A percentile compares a stretch with the other conserved stretches of the same genome.
Evolutionary conservation across 2,888 invertebrate genomes (phyloP).

Genomic region (Keiferia lycopersicella): DNA sequence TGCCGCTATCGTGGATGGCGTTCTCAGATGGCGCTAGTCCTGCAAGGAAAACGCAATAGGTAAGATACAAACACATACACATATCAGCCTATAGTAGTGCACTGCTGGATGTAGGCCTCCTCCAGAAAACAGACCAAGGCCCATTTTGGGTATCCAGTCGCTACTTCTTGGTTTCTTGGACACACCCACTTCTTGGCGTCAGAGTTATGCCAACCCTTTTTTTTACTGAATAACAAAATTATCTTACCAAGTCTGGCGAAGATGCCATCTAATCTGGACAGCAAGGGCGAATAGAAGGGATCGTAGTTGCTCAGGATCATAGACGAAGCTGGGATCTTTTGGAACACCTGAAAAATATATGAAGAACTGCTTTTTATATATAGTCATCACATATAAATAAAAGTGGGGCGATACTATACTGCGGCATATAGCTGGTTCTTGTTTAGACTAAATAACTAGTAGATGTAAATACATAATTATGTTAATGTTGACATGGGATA

Average conservation of each 20-base stretch:
- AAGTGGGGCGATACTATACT: background rate
- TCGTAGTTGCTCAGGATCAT: conserved; percentile 92
- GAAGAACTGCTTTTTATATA: background rate
- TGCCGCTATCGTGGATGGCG: conserved; percentile 43
- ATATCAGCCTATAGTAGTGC: too few relatives aligned
- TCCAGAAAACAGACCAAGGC: too few relatives aligned
- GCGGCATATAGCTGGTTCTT: background rate
- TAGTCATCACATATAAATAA: too few relatives aligned
- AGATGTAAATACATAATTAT: too few relatives aligned
- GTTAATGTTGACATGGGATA: too few relatives aligned
- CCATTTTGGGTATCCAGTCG: too few relatives aligned
- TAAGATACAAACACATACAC: too few relatives aligned
- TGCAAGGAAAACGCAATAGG: conserved; percentile 68
- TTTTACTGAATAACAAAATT: too few relatives aligned
- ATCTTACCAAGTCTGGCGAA: conserved; percentile 83
- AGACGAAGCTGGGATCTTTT: conserved; percentile 92
- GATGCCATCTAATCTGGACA: conserved; percentile 91
- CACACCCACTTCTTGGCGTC: too few relatives aligned
- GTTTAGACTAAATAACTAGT: background rate
- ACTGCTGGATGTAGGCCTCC: too few relatives aligned
- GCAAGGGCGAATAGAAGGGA: conserved; percentile 93
- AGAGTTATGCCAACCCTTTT: too few relatives aligned
- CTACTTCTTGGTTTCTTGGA: too few relatives aligned
- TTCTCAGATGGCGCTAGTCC: conserved; percentile 83
- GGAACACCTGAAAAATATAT: conserved; percentile 83